Conservation (phyloP, 2,888 invertebrate species). For the Conchocele bisecta region DNA sequence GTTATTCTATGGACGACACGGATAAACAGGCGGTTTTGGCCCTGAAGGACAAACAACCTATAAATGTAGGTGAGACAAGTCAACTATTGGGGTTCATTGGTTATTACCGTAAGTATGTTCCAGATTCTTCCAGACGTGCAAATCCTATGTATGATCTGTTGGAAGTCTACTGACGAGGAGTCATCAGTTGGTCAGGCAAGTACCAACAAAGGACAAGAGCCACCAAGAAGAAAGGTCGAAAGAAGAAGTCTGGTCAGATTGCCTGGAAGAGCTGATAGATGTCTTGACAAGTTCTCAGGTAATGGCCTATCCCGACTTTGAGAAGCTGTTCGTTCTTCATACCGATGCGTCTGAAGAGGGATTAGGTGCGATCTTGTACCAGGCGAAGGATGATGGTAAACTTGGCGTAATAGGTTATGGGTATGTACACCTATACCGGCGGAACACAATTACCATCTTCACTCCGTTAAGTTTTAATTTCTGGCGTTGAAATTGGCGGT, state of each 20-base stretch:
- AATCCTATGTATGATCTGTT: conserved; percentile 47
- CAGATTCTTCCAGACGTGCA: conserved; percentile 42
- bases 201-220: too few relatives aligned
- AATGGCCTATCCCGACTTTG: conserved; percentile 21
- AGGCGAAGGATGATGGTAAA: background rate
- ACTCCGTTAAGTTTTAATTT: conserved; percentile 51
- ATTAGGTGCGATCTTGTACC: conserved; percentile 10
- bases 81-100: conserved; percentile 33
- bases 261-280: conserved; percentile 20
- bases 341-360: conserved; percentile 3
- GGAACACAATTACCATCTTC: conserved; percentile 57
- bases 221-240: background rate
- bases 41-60: conserved; percentile 25
- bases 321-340: conserved; percentile 18
- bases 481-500: conserved; percentile 36
- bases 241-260: conserved; percentile 14
- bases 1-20: conserved; percentile 35
- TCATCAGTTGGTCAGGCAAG: too few relatives aligned
- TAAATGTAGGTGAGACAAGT: conserved; percentile 39
- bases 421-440: too few relatives aligned
- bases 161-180: conserved; percentile 12
- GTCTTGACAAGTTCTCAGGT: conserved; percentile 7
- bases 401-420: conserved; percentile 3
- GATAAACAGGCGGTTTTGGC: conserved; percentile 34
- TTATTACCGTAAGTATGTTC: conserved; percentile 39